These are phyloP conservation scores for Gallinago nigripennis DNA, from an alignment of 2,797 vertebrate genomes.

Conservation along the genomic window DNA sequence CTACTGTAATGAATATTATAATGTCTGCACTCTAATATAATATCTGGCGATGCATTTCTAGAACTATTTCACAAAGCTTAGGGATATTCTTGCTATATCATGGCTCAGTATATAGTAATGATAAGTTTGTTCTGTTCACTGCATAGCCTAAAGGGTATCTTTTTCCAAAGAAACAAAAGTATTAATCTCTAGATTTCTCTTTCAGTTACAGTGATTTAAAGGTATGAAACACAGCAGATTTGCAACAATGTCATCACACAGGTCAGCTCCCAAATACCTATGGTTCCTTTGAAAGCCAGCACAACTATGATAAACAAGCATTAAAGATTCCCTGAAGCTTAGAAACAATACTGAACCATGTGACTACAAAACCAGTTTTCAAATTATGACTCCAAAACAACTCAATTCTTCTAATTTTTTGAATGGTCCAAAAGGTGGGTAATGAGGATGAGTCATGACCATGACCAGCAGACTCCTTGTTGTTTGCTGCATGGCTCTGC, in stretches of 20 bases:
- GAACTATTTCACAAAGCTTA: conserved; percentile 58
- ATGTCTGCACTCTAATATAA: conserved; percentile 53
- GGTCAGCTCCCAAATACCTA: neutral
- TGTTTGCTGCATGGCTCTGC: neutral
- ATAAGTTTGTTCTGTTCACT: conserved; percentile 40
- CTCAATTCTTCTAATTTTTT: neutral
- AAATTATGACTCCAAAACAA: neutral
- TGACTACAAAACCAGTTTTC: neutral
- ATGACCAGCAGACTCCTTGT: rapidly evolving
- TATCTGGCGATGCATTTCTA: conserved; percentile 62
- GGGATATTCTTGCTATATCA: conserved; percentile 44
- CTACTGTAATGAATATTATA: conserved; percentile 69
- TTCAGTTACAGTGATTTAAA: conserved; percentile 7
- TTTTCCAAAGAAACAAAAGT: conserved; percentile 43
- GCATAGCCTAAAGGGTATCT: neutral
- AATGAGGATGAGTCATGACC: rapidly evolving
- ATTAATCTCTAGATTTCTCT: neutral
- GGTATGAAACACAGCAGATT: neutral
- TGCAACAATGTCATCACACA: neutral
- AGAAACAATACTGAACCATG: neutral
- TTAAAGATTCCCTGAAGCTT: neutral
- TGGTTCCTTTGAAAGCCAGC: neutral
- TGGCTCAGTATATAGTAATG: conserved; percentile 40
- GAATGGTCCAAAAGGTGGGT: neutral
- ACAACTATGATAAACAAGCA: neutral